phyloP scores from a whole-genome alignment of 2,888 invertebrate genomes.

The Tetragonula carbonaria region DNA sequence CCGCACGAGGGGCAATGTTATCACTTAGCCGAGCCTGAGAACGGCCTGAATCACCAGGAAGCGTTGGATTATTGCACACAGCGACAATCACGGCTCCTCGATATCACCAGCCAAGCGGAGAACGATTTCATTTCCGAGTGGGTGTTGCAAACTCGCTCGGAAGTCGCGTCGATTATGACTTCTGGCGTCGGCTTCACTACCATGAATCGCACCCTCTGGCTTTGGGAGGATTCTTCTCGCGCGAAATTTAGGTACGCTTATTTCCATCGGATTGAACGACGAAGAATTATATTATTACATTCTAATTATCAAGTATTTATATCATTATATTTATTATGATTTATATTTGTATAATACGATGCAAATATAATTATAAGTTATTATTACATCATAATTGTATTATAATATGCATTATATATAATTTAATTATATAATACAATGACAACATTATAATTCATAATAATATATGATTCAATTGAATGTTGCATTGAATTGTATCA shows the following conservation, averaged over 20 bases:
- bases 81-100: conserved; percentile 83
- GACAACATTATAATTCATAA: no score
- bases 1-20: conserved; percentile 85
- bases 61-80: conserved; percentile 83
- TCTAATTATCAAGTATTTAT: no score
- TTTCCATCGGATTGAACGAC: no score
- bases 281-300: no score
- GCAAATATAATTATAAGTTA: no score
- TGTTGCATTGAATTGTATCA: no score
- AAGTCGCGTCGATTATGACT: conserved; percentile 83
- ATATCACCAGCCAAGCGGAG: conserved; percentile 85
- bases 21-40: conserved; percentile 81
- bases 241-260: conserved; percentile 76
- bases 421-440: no score
- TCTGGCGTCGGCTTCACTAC: conserved; percentile 84
- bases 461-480: no score
- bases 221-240: conserved; percentile 83
- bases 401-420: no score
- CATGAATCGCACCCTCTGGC: conserved; percentile 81
- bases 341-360: no score
- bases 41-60: conserved; percentile 82
- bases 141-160: conserved; percentile 81
- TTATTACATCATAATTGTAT: no score
- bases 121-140: conserved; percentile 86
- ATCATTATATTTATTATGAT: no score